Evolutionary conservation across 2,888 invertebrate species (phyloP).

Genomic region (Mamestra brassicae): DNA sequence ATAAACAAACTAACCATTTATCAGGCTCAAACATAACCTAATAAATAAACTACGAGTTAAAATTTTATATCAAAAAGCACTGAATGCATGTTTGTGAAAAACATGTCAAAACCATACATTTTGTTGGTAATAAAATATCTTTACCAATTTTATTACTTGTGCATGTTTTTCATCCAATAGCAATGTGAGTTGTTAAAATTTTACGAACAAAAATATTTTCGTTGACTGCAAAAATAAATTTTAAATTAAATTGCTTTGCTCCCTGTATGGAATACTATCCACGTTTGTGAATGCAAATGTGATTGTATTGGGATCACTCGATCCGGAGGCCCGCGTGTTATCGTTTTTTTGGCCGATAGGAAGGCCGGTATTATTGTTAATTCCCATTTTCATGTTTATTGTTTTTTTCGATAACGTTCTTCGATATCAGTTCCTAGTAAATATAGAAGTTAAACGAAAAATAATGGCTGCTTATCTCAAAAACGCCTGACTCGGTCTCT

Average conservation of each 20-base stretch:
- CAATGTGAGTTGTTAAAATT: slow-evolving; percentile 52
- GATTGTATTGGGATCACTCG: slow-evolving; percentile 53
- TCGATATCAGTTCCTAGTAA: neutral
- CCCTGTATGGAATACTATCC: slow-evolving; percentile 35
- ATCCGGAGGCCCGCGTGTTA: slow-evolving; percentile 30
- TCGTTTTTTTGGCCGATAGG: slow-evolving; percentile 14
- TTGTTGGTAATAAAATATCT: slow-evolving; percentile 49
- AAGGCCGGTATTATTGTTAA: slow-evolving; percentile 16
- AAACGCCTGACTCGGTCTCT: neutral
- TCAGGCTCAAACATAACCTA: slow-evolving; percentile 16
- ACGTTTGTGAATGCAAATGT: slow-evolving; percentile 56
- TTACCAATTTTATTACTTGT: slow-evolving; percentile 44
- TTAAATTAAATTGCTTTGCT: slow-evolving; percentile 54
- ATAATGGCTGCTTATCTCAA: neutral
- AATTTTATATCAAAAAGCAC: slow-evolving; percentile 29
- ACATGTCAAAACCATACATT: slow-evolving; percentile 41
- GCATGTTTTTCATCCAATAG: slow-evolving; percentile 43
- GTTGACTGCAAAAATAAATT: slow-evolving; percentile 39
- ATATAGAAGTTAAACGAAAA: neutral
- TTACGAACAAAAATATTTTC: slow-evolving; percentile 49
- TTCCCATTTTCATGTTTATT: slow-evolving; percentile 5
- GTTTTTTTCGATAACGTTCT: neutral
- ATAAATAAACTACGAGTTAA: neutral
- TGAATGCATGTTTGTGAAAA: slow-evolving; percentile 37
- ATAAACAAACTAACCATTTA: slow-evolving; percentile 3